A percentile compares a stretch with the other conserved stretches of the same genome.
phyloP scores from a whole-genome alignment of 1,140 invertebrate species.

The Riptortus pedestris region DNA sequence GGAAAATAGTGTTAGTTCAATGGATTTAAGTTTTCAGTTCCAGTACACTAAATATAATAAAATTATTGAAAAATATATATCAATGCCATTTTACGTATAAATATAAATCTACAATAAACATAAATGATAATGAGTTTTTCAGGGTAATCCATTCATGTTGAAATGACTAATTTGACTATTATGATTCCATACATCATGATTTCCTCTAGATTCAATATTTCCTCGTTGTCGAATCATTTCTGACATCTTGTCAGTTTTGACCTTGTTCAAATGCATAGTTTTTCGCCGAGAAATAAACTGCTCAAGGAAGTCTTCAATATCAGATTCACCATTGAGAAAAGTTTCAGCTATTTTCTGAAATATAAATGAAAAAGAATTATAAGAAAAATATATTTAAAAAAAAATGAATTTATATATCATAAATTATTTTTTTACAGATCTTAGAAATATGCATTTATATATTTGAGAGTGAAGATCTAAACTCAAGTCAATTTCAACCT shows the following conservation, averaged over 20 bases:
- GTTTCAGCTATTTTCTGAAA: slow-evolving; percentile 30
- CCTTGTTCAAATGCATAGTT: slow-evolving; percentile 32
- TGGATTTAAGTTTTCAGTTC: too few relatives aligned
- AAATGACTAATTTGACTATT: not conserved
- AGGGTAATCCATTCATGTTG: not conserved
- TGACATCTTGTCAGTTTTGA: slow-evolving; percentile 34
- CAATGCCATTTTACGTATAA: too few relatives aligned
- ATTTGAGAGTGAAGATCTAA: not conserved
- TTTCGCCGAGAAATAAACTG: slow-evolving; percentile 30
- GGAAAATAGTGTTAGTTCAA: too few relatives aligned
- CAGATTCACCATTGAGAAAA: slow-evolving; percentile 31
- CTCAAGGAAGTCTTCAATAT: slow-evolving; percentile 33
- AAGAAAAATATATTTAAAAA: not conserved
- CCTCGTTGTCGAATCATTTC: slow-evolving; percentile 29
- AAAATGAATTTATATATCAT: not conserved
- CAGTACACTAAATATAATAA: too few relatives aligned
- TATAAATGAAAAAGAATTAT: not conserved
- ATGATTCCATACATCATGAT: slow-evolving; percentile 1
- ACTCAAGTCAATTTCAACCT: not conserved
- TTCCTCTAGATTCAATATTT: not conserved
- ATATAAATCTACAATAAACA: too few relatives aligned
- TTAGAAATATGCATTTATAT: slow-evolving; percentile 31
- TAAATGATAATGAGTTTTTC: too few relatives aligned
- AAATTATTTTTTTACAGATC: too few relatives aligned
- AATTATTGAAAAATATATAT: too few relatives aligned